phyloP scores from a whole-genome alignment of 1,140 invertebrate genomes.

The Diploscapter pachys region DNA sequence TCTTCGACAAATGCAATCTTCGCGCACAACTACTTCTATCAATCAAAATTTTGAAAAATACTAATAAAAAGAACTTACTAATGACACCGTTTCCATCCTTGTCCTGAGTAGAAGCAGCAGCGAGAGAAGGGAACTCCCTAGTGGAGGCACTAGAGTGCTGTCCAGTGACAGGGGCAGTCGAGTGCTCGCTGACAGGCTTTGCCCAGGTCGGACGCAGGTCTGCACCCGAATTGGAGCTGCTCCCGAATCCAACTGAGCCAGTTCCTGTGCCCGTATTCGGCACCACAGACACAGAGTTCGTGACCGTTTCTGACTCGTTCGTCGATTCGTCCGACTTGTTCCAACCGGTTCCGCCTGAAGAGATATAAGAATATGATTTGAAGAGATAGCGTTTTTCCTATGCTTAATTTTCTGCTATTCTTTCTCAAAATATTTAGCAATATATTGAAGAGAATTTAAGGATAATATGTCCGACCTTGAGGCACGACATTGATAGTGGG shows the following conservation, averaged over 20 bases:
- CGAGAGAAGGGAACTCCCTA: constrained; percentile 51
- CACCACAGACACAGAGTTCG: constrained; percentile 6
- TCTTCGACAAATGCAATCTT: too few species aligned
- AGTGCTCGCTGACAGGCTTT: constrained; percentile 8
- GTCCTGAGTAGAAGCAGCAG: constrained; percentile 32
- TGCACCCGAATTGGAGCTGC: constrained; percentile 37
- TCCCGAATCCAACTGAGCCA: constrained; percentile 13
- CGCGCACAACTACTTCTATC: too few species aligned
- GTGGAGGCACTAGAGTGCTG: constrained; percentile 29
- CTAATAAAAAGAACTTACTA: constrained; percentile 17
- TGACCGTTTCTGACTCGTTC: background rate
- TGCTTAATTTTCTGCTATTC: too few species aligned
- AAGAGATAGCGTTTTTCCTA: background rate
- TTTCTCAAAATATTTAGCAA: background rate
- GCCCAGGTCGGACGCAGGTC: constrained; percentile 55
- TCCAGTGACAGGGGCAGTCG: constrained; percentile 19
- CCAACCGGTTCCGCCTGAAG: constrained; percentile 52
- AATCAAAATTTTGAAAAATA: background rate
- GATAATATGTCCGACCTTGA: constrained; percentile 31
- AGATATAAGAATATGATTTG: constrained; percentile 6
- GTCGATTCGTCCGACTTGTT: constrained; percentile 42
- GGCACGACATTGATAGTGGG: constrained; percentile 51
- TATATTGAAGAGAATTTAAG: background rate
- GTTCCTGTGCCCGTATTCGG: background rate
- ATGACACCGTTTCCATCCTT: constrained; percentile 7